A percentile compares a stretch with the other conserved stretches of the same genome.
Evolutionary conservation across 2,797 vertebrate genomes (phyloP).

Genomic region (Hypotaenidia okinawae): DNA sequence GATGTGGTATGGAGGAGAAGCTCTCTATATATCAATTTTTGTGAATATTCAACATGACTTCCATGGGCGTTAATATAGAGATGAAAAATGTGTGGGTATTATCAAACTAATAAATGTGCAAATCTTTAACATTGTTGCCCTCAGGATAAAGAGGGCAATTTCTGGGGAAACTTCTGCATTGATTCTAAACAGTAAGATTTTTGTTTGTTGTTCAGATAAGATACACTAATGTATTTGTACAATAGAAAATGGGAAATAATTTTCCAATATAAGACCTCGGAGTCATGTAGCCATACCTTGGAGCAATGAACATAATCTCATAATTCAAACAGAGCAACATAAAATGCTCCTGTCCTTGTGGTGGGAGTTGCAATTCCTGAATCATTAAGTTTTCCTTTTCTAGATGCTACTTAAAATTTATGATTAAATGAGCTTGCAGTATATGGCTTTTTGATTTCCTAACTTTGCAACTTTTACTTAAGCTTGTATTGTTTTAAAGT

Average conservation of each 20-base stretch:
- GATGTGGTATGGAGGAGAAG: not conserved
- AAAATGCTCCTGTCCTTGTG: not conserved
- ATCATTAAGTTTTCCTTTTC: not conserved
- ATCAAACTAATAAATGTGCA: not conserved
- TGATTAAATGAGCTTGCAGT: not conserved
- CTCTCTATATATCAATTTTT: not conserved
- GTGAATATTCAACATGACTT: not conserved
- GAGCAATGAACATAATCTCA: not conserved
- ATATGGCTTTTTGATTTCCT: not conserved
- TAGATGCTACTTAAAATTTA: not conserved
- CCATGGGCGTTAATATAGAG: not conserved
- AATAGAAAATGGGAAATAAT: conserved; percentile 11
- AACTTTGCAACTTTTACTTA: not conserved
- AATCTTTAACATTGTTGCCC: not conserved
- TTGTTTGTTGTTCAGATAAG: conserved; percentile 9
- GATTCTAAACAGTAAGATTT: not conserved
- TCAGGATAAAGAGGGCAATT: not conserved
- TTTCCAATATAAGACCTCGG: conserved; percentile 4
- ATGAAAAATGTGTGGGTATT: not conserved
- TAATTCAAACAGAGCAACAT: not conserved
- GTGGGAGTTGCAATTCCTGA: not conserved
- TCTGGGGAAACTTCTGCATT: not conserved
- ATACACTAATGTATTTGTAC: not conserved
- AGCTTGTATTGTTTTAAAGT: not conserved
- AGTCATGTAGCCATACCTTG: not conserved